These are phyloP conservation scores for Sebastes diploproa DNA, from an alignment of 2,797 vertebrate genomes.

Conservation along the genomic window DNA sequence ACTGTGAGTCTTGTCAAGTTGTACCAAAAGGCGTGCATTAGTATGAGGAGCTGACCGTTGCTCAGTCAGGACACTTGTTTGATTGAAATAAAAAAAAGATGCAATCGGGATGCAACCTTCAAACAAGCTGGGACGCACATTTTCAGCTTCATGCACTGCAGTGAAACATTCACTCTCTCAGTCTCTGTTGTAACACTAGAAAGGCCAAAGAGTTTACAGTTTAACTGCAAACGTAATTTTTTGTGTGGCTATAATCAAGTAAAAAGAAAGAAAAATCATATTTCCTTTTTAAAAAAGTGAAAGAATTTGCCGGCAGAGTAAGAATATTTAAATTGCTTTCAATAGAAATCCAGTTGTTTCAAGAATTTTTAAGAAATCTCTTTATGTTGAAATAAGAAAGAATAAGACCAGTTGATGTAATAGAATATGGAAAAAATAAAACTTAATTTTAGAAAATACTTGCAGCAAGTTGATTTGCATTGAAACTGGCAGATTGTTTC, in stretches of 20 bases:
- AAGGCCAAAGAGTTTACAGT: conserved; percentile 17
- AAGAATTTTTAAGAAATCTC: neutral
- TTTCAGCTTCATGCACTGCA: conserved; percentile 47
- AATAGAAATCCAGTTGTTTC: neutral
- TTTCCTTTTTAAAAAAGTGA: neutral
- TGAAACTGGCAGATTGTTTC: neutral
- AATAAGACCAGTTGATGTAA: neutral
- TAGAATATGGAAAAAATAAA: neutral
- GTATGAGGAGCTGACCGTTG: conserved; percentile 27
- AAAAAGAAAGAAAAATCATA: neutral
- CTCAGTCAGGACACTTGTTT: conserved; percentile 27
- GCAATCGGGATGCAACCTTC: conserved; percentile 13
- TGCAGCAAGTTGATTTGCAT: neutral
- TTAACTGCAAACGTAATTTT: neutral
- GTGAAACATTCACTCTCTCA: neutral
- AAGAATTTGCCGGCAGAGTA: neutral
- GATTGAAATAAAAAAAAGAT: neutral
- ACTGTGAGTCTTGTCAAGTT: conserved; percentile 7
- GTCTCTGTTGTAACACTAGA: conserved; percentile 25
- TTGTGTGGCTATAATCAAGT: neutral
- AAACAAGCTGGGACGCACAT: conserved; percentile 13
- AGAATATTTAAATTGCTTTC: neutral
- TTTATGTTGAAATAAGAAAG: neutral
- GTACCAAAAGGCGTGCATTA: neutral
- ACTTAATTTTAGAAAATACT: neutral